Percentiles rank a stretch among this genome's conserved stretches.
Conservation (phyloP, 2,888 invertebrate species). For the Creontiades dilutus region DNA sequence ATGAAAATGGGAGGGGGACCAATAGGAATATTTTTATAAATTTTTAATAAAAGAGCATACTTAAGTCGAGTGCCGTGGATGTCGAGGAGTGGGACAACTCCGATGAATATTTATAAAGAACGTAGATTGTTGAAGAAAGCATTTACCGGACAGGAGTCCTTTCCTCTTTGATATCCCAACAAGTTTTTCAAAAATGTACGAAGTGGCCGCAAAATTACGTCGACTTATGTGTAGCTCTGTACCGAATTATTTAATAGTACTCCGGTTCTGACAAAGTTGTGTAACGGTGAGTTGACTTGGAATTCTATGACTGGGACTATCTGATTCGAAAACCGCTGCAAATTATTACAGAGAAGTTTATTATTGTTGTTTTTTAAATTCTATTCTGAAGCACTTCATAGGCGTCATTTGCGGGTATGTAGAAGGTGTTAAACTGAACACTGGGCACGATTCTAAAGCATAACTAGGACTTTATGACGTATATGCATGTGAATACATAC, state of each 20-base stretch:
- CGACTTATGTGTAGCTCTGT: background rate
- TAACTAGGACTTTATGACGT: too few relatives aligned
- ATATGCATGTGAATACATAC: too few relatives aligned
- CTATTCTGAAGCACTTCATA: too few relatives aligned
- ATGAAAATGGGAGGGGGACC: conserved; percentile 39
- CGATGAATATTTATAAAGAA: conserved; percentile 62
- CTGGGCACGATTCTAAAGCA: too few relatives aligned
- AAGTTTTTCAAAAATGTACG: conserved; percentile 54
- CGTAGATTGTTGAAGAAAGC: conserved; percentile 67
- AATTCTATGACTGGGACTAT: too few relatives aligned
- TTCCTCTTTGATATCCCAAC: conserved; percentile 47
- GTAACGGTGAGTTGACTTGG: too few relatives aligned
- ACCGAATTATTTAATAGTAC: background rate
- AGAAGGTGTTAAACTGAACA: too few relatives aligned
- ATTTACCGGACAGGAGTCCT: conserved; percentile 58
- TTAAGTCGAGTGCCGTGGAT: conserved; percentile 52
- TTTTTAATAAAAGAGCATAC: conserved; percentile 67
- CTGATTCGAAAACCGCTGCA: too few relatives aligned
- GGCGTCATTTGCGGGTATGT: too few relatives aligned
- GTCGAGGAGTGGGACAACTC: background rate
- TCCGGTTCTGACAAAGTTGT: background rate
- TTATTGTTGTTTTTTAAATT: too few relatives aligned
- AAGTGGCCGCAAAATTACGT: background rate
- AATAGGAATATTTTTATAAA: conserved; percentile 67
- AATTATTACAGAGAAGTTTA: too few relatives aligned